Conservation (phyloP, 2,888 invertebrate species). For the Tetramorium bicarinatum region DNA sequence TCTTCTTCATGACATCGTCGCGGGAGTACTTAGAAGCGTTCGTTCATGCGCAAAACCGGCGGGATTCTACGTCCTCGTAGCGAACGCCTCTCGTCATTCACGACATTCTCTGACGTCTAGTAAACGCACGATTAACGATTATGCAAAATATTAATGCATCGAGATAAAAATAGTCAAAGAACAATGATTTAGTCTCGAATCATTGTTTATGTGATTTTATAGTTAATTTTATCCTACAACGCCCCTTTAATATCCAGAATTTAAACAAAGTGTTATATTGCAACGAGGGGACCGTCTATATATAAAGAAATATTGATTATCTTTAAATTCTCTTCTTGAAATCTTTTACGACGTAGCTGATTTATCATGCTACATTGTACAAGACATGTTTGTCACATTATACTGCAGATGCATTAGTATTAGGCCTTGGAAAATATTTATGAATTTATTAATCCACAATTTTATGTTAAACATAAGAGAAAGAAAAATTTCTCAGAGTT, state of each 20-base stretch:
- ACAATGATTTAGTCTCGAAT: neutral
- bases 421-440: neutral
- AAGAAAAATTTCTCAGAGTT: neutral
- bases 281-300: neutral
- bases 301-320: neutral
- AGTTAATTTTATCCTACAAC: neutral
- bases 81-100: slow-evolving; percentile 41
- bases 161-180: neutral
- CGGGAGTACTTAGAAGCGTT: slow-evolving; percentile 35
- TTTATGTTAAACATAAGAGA: neutral
- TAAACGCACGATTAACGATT: neutral
- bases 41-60: slow-evolving; percentile 48
- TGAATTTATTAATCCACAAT: neutral
- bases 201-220: slow-evolving; percentile 1
- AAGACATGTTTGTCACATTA: neutral
- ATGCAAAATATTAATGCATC: neutral
- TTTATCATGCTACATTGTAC: neutral
- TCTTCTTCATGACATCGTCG: slow-evolving; percentile 47
- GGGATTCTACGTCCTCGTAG: slow-evolving; percentile 8
- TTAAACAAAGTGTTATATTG: neutral
- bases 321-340: neutral
- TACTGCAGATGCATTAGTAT: neutral
- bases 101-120: neutral
- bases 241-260: neutral
- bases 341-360: neutral